A percentile compares a stretch with the other conserved stretches of the same genome.
Evolutionary conservation across 1,140 invertebrate genomes (phyloP).

Genomic region (Drosophila aff.): DNA sequence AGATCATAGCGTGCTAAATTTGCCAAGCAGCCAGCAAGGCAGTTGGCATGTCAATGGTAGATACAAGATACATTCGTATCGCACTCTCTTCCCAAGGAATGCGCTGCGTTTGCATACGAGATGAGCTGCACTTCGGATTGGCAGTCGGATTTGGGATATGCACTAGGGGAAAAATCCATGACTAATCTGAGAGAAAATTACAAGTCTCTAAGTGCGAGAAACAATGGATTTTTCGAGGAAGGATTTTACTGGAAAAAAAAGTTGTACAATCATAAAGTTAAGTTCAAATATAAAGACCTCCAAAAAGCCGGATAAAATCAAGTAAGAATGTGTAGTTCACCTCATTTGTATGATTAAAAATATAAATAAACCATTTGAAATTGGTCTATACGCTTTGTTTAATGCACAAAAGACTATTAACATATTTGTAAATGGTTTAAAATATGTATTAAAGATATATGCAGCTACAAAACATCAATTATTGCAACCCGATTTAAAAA

Average conservation of each 20-base stretch:
- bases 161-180: background rate
- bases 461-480: no score
- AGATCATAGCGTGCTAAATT: constrained; percentile 72
- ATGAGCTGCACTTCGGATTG: constrained; percentile 56
- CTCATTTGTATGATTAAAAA: background rate
- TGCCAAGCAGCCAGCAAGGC: constrained; percentile 50
- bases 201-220: background rate
- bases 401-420: background rate
- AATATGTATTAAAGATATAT: background rate
- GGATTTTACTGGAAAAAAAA: background rate
- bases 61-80: constrained; percentile 62
- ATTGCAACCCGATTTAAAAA: background rate
- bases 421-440: background rate
- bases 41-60: constrained; percentile 73
- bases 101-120: constrained; percentile 73
- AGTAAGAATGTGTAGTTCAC: no score
- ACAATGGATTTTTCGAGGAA: background rate
- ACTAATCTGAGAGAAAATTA: background rate
- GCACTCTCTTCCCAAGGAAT: constrained; percentile 47
- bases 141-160: constrained; percentile 14
- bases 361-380: no score
- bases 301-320: background rate
- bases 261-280: background rate
- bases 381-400: background rate
- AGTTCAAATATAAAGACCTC: background rate